phyloP scores from a whole-genome alignment of 1,140 invertebrate genomes.

The Wiebesia pumilae region DNA sequence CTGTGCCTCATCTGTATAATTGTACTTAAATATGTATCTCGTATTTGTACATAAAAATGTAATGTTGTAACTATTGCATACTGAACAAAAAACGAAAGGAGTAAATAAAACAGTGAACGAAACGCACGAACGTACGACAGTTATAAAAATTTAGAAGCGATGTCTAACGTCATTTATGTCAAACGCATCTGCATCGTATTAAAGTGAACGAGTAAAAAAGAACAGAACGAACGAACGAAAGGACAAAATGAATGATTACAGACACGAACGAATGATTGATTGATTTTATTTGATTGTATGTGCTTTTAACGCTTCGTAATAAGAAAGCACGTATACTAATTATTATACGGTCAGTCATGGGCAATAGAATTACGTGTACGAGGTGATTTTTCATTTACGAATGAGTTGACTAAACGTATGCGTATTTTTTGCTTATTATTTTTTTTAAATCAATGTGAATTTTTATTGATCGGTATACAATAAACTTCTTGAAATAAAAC shows the following conservation, averaged over 20 bases:
- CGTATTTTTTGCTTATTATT: not conserved
- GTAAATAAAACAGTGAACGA: constrained; percentile 6
- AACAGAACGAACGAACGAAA: constrained; percentile 34
- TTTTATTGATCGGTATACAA: not conserved
- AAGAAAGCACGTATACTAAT: constrained; percentile 16
- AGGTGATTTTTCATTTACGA: not conserved
- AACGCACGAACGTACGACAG: constrained; percentile 43
- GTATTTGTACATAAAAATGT: constrained; percentile 9
- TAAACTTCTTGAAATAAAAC: not conserved
- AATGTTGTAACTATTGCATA: constrained; percentile 29
- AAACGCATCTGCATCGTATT: constrained; percentile 13
- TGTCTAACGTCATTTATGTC: not conserved
- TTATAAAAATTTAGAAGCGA: too few relatives aligned
- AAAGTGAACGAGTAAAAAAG: not conserved
- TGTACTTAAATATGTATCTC: constrained; percentile 28
- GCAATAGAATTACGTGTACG: not conserved
- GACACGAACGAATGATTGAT: constrained; percentile 55
- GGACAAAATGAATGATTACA: constrained; percentile 22
- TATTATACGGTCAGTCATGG: constrained; percentile 10
- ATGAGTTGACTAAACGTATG: not conserved
- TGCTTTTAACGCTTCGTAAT: constrained; percentile 58
- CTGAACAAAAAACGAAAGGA: constrained; percentile 5
- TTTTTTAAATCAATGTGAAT: not conserved
- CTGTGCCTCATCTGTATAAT: constrained; percentile 54
- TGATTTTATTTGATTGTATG: constrained; percentile 57